These are phyloP conservation scores for Rhinolophus ferrumequinum DNA, from an alignment of 2,113 vertebrate species.

Conservation along the genomic window DNA sequence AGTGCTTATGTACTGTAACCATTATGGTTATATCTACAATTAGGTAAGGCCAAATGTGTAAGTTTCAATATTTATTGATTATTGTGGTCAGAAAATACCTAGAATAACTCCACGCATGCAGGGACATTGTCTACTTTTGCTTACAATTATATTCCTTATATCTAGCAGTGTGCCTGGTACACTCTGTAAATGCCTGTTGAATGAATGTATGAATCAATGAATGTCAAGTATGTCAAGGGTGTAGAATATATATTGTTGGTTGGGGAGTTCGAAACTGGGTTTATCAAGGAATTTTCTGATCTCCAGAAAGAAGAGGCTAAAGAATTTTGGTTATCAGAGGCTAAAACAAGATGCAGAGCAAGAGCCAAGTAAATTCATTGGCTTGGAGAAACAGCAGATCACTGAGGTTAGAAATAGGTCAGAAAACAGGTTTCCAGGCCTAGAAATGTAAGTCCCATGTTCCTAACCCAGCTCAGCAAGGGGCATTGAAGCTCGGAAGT, in stretches of 20 bases:
- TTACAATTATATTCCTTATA: background rate
- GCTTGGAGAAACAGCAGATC: background rate
- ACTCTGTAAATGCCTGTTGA: background rate
- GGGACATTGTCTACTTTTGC: background rate
- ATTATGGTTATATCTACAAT: background rate
- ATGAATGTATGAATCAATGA: background rate
- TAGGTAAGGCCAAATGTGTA: background rate
- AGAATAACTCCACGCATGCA: background rate
- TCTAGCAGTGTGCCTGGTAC: background rate
- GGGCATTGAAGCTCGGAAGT: background rate
- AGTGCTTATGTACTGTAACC: background rate
- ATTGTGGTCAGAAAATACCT: background rate
- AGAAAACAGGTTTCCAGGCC: background rate
- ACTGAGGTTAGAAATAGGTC: background rate
- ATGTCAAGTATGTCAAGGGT: background rate
- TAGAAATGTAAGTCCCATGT: background rate
- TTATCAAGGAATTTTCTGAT: background rate
- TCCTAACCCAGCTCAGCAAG: too few species aligned
- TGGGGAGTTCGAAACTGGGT: background rate
- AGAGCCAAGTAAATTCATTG: background rate
- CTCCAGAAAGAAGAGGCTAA: background rate
- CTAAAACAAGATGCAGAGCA: background rate
- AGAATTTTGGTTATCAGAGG: background rate
- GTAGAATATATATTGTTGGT: background rate
- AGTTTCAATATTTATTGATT: background rate